Base-by-base conservation (phyloP, 2,113 vertebrate genomes). In the Brachionichthys hirsutus region DNA sequence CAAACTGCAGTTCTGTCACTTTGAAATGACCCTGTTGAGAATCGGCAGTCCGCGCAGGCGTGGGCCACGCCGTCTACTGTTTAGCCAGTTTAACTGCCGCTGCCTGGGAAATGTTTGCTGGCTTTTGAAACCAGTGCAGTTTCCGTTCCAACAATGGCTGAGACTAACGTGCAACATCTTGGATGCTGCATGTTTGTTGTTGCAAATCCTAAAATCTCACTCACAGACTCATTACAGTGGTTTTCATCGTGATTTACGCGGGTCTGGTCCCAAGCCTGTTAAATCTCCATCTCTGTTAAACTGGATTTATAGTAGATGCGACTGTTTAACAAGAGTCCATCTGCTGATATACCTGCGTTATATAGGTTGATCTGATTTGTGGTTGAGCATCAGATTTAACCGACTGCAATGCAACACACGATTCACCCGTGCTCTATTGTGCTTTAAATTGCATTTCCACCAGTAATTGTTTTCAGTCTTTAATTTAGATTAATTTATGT, bases 61-160 rank as follows among this genome's bases (percentile, higher is more conserved):
- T 14, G 70, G 45, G 46, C 56, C 54, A 49, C 64, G 48, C 58
- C 50, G 40, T n/a, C 52, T 46, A 35, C 16, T 15, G 10, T 43
- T 30, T 30, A 30, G 24, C 24, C 1, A 30, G 24, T 30, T 30
- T 30, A 30, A 30, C 5, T 30, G 5, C 24, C 24, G 8, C 24
- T 30, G 24, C 24, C 24, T 30, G 24, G 24, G 8, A 30, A 30
- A 30, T 30, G 24, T 30, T 30, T 30, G 4, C 24, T 30, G 24
- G 3, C 4, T 6, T n/a, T 30, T 38, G 2, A 46, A 46, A 18
- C 18, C 44, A 18, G 6, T 18, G 44, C 45, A 62, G 42, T 30
- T 42, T 57, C 36, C 55, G 20, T 24, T n/a, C 38, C 41, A 15
- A 53, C 20, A 56, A 49, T 36, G 30, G 8, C 56, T 62, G 47